Evolutionary conservation across 2,888 invertebrate species (phyloP).

Genomic region (Tipula unca): DNA sequence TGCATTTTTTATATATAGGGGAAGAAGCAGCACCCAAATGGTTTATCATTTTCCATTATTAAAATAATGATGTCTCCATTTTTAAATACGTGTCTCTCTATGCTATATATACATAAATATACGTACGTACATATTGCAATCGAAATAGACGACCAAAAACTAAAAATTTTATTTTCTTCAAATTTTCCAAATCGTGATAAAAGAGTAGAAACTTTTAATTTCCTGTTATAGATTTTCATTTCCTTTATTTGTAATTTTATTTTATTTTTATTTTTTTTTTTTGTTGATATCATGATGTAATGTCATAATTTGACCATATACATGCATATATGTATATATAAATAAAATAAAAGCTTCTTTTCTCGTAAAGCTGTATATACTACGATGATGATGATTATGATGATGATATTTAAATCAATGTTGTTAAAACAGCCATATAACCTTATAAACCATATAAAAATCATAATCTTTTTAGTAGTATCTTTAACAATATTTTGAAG

Average conservation of each 20-base stretch:
- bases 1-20: neutral
- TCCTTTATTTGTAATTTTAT: neutral
- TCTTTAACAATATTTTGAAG: conserved; percentile 21
- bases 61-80: neutral
- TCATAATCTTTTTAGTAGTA: conserved; percentile 21
- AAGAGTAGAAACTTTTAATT: neutral
- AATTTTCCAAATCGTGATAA: neutral
- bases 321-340: neutral
- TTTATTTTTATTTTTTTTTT: neutral
- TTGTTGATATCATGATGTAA: neutral
- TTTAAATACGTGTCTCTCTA: neutral
- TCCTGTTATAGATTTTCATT: conserved; percentile 14
- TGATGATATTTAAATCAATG: neutral
- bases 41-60: neutral
- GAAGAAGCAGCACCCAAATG: neutral
- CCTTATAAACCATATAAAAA: conserved; percentile 19
- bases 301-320: neutral
- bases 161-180: neutral
- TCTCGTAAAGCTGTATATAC: neutral
- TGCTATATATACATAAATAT: neutral
- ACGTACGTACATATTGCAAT: neutral
- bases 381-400: neutral
- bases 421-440: conserved; percentile 21
- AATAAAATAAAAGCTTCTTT: neutral
- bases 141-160: neutral